Percentiles rank a stretch among this genome's conserved stretches.
These are phyloP conservation scores for Polyergus mexicanus DNA, from an alignment of 1,140 invertebrate species.

Conservation along the genomic window DNA sequence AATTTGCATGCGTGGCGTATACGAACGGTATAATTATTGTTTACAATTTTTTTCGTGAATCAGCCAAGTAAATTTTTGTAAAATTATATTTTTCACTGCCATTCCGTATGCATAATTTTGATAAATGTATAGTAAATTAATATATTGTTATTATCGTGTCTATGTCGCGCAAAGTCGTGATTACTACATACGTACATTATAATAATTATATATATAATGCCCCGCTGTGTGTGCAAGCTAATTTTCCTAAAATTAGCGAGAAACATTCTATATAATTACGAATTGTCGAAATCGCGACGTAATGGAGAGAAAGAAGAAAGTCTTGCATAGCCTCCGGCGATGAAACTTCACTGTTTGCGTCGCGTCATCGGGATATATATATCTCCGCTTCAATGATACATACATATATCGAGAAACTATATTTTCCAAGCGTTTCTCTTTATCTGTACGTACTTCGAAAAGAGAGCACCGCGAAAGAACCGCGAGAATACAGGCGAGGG, in stretches of 20 bases:
- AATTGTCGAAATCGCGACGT: too few relatives aligned
- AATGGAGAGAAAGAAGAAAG: neutral
- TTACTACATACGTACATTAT: neutral
- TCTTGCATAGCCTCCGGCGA: neutral
- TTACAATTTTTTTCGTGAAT: conserved; percentile 25
- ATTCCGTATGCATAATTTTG: conserved; percentile 1
- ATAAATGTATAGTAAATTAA: conserved; percentile 7
- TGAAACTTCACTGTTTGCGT: conserved; percentile 31
- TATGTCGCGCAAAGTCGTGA: neutral
- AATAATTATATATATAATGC: neutral
- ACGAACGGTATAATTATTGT: conserved; percentile 16
- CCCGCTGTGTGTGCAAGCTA: neutral
- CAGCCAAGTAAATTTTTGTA: conserved; percentile 11
- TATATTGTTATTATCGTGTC: conserved; percentile 18
- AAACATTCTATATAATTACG: neutral
- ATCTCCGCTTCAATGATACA: neutral
- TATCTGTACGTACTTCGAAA: conserved; percentile 34
- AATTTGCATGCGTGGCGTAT: conserved; percentile 10
- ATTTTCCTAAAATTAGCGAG: conserved; percentile 20
- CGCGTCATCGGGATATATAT: neutral
- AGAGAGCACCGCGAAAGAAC: conserved; percentile 3
- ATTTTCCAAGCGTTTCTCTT: conserved; percentile 60
- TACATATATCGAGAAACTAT: conserved; percentile 62
- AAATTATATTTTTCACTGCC: conserved; percentile 26
- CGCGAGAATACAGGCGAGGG: neutral